Conservation (phyloP, 2,113 vertebrate genomes). For the Albula glossodonta region DNA sequence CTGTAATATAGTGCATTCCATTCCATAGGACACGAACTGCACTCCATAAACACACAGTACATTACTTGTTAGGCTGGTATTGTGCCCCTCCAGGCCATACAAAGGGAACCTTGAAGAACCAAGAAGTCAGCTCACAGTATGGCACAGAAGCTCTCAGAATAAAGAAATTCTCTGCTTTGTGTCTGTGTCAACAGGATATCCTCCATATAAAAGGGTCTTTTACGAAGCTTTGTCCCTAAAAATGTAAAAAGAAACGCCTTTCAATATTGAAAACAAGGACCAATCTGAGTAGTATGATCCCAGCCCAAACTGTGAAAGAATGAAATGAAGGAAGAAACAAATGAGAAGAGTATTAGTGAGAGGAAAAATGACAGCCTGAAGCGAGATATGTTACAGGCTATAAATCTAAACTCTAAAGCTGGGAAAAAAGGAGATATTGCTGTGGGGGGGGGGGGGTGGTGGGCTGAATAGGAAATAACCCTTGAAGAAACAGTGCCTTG, state of each 20-base stretch:
- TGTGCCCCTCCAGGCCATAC: background rate
- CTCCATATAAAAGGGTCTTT: background rate
- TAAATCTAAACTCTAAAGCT: background rate
- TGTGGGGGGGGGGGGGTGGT: background rate
- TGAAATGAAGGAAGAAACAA: too few relatives aligned
- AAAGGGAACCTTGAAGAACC: background rate
- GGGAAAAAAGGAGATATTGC: background rate
- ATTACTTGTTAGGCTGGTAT: background rate
- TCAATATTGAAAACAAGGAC: background rate
- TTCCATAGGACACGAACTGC: background rate
- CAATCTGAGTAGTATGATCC: background rate
- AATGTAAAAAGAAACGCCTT: background rate
- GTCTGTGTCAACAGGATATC: background rate
- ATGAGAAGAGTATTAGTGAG: background rate
- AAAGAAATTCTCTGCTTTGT: background rate
- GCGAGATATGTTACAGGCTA: background rate
- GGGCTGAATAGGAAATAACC: background rate
- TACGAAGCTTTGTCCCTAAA: background rate
- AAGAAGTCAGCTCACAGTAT: background rate
- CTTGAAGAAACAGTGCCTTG: background rate
- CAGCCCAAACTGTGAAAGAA: background rate
- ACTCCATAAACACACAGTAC: constrained; percentile 1
- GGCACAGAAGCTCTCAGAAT: background rate
- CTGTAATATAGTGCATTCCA: constrained; percentile 5
- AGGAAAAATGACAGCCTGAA: background rate